A percentile compares a stretch with the other conserved stretches of the same genome.
Evolutionary conservation across 2,797 vertebrate genomes (phyloP).

Genomic region (Etheostoma nigrum): DNA sequence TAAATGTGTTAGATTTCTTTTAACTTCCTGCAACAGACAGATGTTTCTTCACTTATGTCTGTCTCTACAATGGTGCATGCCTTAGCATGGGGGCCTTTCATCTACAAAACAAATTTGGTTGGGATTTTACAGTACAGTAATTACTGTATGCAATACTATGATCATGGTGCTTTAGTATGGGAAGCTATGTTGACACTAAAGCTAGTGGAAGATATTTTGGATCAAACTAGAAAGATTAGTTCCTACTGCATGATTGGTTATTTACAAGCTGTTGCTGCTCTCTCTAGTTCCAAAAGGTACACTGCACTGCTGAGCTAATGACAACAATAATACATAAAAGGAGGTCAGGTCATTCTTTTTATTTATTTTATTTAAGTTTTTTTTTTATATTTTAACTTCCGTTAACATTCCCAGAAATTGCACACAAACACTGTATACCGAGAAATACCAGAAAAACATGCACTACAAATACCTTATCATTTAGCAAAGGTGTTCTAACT

Average conservation of each 20-base stretch:
- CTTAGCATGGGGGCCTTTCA: conserved; percentile 15
- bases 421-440: not conserved
- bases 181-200: not conserved
- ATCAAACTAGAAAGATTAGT: not conserved
- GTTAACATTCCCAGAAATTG: not conserved
- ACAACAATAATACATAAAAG: conserved; percentile 14
- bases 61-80: conserved; percentile 43
- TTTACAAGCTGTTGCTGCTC: not conserved
- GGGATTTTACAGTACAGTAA: not conserved
- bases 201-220: not conserved
- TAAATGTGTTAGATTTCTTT: not conserved
- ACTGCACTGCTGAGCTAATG: not conserved
- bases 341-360: conserved; percentile 5
- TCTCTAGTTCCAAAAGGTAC: not conserved
- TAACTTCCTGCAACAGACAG: conserved; percentile 9
- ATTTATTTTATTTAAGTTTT: not conserved
- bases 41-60: conserved; percentile 41
- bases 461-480: not conserved
- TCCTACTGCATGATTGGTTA: not conserved
- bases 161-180: not conserved
- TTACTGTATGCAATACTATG: conserved; percentile 1
- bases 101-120: not conserved
- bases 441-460: conserved; percentile 7
- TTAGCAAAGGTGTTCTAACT: conserved; percentile 1
- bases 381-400: not conserved